Evolutionary conservation across 2,888 invertebrate genomes (phyloP), one percentile per base, ranked within the genome.

Genomic region (Digitonthophagus gazella): DNA sequence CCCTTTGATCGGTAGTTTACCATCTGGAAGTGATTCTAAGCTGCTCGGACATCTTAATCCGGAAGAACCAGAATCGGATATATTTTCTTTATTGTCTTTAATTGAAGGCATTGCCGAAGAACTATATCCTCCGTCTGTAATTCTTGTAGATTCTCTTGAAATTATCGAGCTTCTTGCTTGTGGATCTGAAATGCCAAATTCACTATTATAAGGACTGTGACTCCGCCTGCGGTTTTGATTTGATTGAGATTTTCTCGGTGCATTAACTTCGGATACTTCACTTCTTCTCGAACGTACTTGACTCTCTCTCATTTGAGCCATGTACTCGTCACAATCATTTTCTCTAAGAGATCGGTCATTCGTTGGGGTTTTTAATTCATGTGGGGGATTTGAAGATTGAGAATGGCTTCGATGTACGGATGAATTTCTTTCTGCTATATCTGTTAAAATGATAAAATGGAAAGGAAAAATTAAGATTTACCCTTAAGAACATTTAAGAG

Each of bases 1-100:
- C 0, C 87, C 84, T 75, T 87, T 85, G 8, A 89, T 81, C 0
- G 89, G 87, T 6, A 86, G 72, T 75, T 81, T 81, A 3, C 82
- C 82, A 69, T 80, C 78, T 2, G 79, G 77, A 54, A 82, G 73
- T 66, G 74, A 77, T 64, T 80, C 79, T 68, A 82, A 73, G 58
- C 79, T 78, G 68, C 80, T 81, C 4, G 78, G 77, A 69, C 79
- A 79, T 68, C 80, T 74, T 15, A 76, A 44, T 8, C 28, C 70
- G 15, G 80, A 75, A 61, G 68, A 64, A 15, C 68, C 61, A 1
- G 70, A 69, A 14, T 69, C 69, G 55, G 28, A 22, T 20, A 63
- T 56, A 14, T 71, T 71, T 69, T 71, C 71, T 61, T 71, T 71
- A 54, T 67, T 66, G 18, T 66, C 70, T 22, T 65, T 61, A 22